Evolutionary conservation across 1,140 invertebrate genomes (phyloP).

Genomic region (Episyrphus balteatus): DNA sequence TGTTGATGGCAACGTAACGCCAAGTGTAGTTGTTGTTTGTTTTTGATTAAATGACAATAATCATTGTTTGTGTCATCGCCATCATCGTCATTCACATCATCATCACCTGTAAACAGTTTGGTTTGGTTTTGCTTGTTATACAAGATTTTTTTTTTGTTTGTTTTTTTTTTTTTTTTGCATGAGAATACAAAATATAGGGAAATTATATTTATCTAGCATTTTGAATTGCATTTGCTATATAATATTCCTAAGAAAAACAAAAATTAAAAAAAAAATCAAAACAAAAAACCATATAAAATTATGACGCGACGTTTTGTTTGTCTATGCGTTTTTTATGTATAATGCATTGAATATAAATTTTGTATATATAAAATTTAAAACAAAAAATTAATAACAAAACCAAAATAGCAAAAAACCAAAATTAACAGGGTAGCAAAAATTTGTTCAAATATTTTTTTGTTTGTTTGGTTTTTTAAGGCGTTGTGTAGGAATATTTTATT

Average conservation of each 20-base stretch:
- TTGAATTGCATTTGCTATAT: not conserved
- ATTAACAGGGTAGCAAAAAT: too few relatives aligned
- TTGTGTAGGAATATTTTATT: too few relatives aligned
- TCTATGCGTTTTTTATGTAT: not conserved
- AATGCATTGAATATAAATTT: not conserved
- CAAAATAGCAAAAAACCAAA: too few relatives aligned
- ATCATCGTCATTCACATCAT: slow-evolving; percentile 7
- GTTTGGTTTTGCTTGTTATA: slow-evolving; percentile 9
- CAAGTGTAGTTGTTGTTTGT: slow-evolving; percentile 28
- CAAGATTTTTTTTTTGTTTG: slow-evolving; percentile 4
- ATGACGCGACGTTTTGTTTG: not conserved
- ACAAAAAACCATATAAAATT: too few relatives aligned
- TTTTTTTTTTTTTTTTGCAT: slow-evolving; percentile 5
- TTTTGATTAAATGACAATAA: slow-evolving; percentile 29
- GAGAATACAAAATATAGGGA: not conserved
- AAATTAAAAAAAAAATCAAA: too few relatives aligned
- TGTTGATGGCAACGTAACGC: slow-evolving; percentile 31
- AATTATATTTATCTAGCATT: not conserved
- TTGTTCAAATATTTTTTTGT: too few relatives aligned
- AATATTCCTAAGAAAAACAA: too few relatives aligned
- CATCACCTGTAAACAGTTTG: slow-evolving; percentile 34
- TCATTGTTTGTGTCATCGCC: slow-evolving; percentile 20
- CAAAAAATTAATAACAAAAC: too few relatives aligned
- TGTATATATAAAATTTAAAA: not conserved
- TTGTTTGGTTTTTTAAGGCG: too few relatives aligned